Evolutionary conservation across 2,113 vertebrate species (phyloP), one percentile per base, ranked within the genome.

Genomic region (Corynorhinus townsendii): DNA sequence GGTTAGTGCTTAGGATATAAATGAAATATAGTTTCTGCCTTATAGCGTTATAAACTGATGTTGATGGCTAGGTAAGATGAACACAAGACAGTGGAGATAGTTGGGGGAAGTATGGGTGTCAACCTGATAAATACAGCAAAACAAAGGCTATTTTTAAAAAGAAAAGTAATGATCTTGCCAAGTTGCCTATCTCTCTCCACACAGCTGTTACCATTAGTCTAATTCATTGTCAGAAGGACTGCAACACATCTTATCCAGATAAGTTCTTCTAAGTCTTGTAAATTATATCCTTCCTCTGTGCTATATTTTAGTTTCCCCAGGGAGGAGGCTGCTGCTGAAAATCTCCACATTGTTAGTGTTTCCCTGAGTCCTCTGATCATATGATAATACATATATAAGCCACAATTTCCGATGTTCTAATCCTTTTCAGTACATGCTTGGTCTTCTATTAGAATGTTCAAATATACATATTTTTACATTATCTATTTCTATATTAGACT

Each of bases 81-180:
- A 38, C 5, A 33, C 33, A 77, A 43, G 26, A 82, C 22, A 82
- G 43, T 22, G 16, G 20, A 28, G n/a, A 35, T 66, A 43, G 9
- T n/a, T 72, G 10, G 4, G 10, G 9, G 12, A 22, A 12, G 10
- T 11, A 26, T 26, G 35, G 9, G 4, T 47, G 1, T 0, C 49
- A 26, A 19, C 6, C 28, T 76, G 35, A 73, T 52, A 90, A 89
- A 84, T 49, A 40, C 2, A 77, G 7, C 6, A n/a, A 85, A 79
- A 10, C 35, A 22, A 52, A 30, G 16, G 4, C 40, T 93, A 45
- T 40, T 89, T 87, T 91, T 52, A 52, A 71, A 71, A 76, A 45
- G 43, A 69, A 95, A 86, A 72, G 17, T 12, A 85, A 69, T 66
- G 38, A 33, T 47, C 11, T 87, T 80, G 1, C 19, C 30, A 9